Evolutionary conservation across 2,888 invertebrate genomes (phyloP).

Genomic region (Tortrix viridana): DNA sequence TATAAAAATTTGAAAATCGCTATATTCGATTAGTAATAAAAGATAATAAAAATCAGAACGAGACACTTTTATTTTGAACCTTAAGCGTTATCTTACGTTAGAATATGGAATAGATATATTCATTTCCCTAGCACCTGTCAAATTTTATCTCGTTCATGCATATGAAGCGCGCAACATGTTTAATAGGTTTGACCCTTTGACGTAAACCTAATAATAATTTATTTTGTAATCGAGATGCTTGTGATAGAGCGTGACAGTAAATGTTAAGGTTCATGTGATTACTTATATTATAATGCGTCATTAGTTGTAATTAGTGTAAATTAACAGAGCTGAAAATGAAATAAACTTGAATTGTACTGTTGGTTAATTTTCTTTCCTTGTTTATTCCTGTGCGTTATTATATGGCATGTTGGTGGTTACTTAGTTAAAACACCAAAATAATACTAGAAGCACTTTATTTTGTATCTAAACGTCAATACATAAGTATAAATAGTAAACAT

Average conservation of each 20-base stretch:
- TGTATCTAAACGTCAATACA: background rate
- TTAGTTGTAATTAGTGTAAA: slow-evolving; percentile 46
- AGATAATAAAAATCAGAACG: too few relatives aligned
- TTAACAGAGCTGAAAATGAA: slow-evolving; percentile 60
- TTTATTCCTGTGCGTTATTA: too few relatives aligned
- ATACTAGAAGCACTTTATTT: background rate
- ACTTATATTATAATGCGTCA: slow-evolving; percentile 34
- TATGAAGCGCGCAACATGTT: too few relatives aligned
- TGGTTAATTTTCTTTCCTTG: too few relatives aligned
- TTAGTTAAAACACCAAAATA: background rate
- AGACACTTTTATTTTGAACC: too few relatives aligned
- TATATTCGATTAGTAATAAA: too few relatives aligned
- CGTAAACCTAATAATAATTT: background rate
- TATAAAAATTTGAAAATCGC: too few relatives aligned
- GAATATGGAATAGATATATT: too few relatives aligned
- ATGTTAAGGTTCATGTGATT: slow-evolving; percentile 37
- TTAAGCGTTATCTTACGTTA: too few relatives aligned
- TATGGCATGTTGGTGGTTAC: background rate
- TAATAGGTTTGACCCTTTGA: too few relatives aligned
- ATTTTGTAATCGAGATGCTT: slow-evolving; percentile 42
- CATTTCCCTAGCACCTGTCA: too few relatives aligned
- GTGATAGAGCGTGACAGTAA: slow-evolving; percentile 37
- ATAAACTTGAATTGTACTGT: slow-evolving; percentile 41
- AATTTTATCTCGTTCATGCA: too few relatives aligned
- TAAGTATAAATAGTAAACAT: background rate